These are phyloP conservation scores for Acanthisitta chloris DNA, from an alignment of 2,113 vertebrate species.

Conservation along the genomic window DNA sequence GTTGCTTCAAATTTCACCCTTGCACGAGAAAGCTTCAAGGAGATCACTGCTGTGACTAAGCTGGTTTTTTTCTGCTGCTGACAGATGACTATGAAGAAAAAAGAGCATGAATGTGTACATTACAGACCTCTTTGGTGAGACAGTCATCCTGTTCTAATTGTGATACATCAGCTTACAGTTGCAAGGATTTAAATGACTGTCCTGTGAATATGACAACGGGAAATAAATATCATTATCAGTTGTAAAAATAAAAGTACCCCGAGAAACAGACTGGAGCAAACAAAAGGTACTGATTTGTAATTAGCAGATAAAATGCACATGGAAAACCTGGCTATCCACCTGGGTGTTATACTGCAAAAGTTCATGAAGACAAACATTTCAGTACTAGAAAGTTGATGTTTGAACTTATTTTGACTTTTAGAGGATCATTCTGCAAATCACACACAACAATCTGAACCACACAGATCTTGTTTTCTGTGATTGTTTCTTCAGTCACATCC, in stretches of 20 bases:
- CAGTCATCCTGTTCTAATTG: neutral
- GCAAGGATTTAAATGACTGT: neutral
- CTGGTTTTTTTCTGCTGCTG: neutral
- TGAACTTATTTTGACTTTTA: neutral
- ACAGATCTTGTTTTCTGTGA: too few species aligned
- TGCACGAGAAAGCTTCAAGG: neutral
- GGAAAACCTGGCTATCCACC: neutral
- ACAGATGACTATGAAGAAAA: neutral
- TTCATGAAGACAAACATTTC: neutral
- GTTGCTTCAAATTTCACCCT: neutral
- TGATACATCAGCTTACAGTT: neutral
- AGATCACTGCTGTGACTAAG: neutral
- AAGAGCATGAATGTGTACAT: neutral
- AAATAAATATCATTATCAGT: neutral
- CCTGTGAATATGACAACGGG: neutral
- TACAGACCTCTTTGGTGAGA: neutral
- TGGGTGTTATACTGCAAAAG: neutral
- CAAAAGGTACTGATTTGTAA: neutral
- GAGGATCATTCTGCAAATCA: neutral
- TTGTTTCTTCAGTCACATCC: neutral
- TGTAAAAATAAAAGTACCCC: neutral
- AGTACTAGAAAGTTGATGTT: neutral
- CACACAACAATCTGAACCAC: neutral
- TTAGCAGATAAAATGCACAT: neutral
- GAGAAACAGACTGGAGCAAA: neutral